Conservation (phyloP, 2,888 invertebrate genomes). For the Anoplius nigerrimus region DNA sequence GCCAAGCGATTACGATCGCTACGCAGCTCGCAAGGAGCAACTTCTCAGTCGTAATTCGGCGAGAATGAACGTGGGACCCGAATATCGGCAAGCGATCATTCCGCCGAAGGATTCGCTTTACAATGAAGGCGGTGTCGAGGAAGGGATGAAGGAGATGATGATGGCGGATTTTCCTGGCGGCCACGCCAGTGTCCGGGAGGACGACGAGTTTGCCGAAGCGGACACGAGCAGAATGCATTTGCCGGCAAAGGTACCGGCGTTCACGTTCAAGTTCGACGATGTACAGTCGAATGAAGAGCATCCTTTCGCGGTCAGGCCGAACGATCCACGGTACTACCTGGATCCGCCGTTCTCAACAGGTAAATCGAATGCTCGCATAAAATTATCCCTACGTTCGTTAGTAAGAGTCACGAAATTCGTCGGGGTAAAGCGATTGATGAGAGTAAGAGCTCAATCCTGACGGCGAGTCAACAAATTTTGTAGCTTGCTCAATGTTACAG, state of each 20-base stretch:
- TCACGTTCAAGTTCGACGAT: constrained; percentile 65
- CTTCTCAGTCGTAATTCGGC: neutral
- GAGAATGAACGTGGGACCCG: neutral
- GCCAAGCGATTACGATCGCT: constrained; percentile 11
- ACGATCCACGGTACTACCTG: constrained; percentile 73
- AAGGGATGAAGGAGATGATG: constrained; percentile 45
- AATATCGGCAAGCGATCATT: constrained; percentile 6
- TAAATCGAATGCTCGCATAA: constrained; percentile 18
- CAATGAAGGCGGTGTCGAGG: constrained; percentile 15
- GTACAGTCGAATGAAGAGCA: constrained; percentile 47
- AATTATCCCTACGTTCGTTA: too few species aligned
- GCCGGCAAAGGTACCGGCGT: constrained; percentile 28
- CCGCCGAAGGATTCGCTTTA: constrained; percentile 1
- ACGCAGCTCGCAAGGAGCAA: neutral
- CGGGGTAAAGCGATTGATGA: too few species aligned
- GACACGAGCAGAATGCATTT: neutral
- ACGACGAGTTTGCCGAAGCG: neutral
- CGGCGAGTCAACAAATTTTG: too few species aligned
- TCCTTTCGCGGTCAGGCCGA: constrained; percentile 72
- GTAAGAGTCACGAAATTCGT: too few species aligned
- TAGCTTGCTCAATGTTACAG: too few species aligned
- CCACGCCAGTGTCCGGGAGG: neutral
- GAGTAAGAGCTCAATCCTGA: too few species aligned
- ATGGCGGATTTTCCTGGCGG: constrained; percentile 26
- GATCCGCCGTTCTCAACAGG: constrained; percentile 45